Evolutionary conservation across 2,888 invertebrate genomes (phyloP).

Genomic region (Patella pellucida): DNA sequence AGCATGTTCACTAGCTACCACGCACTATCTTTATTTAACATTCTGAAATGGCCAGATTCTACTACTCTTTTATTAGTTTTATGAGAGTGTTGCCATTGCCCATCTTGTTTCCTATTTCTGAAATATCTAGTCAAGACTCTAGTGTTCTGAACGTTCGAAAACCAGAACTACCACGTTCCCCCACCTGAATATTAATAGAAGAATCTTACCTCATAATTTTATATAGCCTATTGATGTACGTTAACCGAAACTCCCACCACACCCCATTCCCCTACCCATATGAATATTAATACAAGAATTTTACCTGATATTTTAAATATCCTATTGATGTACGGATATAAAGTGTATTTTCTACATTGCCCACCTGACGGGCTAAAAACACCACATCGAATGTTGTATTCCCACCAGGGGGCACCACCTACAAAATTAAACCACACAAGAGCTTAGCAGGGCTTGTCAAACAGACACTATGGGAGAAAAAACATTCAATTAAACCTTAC

Average conservation of each 20-base stretch:
- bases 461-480: too few relatives aligned
- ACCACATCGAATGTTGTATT: conserved; percentile 97
- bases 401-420: conserved; percentile 89
- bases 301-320: conserved; percentile 87
- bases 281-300: conserved; percentile 25
- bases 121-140: too few relatives aligned
- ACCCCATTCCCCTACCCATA: too few relatives aligned
- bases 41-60: too few relatives aligned
- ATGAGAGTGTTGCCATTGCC: too few relatives aligned
- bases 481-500: too few relatives aligned
- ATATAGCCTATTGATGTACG: background rate
- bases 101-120: too few relatives aligned
- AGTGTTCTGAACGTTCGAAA: too few relatives aligned
- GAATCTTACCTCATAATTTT: conserved; percentile 7
- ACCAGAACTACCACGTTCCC: too few relatives aligned
- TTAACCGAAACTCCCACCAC: background rate
- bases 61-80: too few relatives aligned
- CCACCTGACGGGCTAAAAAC: conserved; percentile 92
- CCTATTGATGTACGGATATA: conserved; percentile 96
- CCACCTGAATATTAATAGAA: background rate
- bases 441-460: background rate
- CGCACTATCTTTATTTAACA: too few relatives aligned
- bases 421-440: conserved; percentile 56
- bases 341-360: conserved; percentile 87
- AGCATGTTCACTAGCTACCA: too few relatives aligned